Base-by-base conservation (phyloP, 2,888 invertebrate genomes). In the Conops quadrifasciatus region DNA sequence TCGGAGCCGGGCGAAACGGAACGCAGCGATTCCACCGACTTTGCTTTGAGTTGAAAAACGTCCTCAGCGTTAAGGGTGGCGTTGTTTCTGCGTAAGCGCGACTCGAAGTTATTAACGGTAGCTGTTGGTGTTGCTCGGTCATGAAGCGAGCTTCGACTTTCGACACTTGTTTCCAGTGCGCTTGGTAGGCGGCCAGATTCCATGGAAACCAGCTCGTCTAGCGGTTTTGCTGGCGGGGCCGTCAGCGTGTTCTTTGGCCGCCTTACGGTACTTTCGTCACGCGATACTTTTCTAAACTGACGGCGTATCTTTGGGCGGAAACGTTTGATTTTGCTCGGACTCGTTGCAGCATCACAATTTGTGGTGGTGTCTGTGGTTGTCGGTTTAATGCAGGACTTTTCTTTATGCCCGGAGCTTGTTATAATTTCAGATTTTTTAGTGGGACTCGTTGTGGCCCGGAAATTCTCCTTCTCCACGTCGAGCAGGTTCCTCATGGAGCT, bases 1-100 rank as follows among this genome's bases (percentile, higher is more conserved):
- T 95, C 95, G 75, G 94, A 95, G 28, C 95, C 95, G 3, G 95
- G 95, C 80, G 94, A 94, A 53, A 93, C 94, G n/a, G 94, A 94
- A 63, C 95, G 89, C 68, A 95, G 87, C 1, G 94, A 94, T 86
- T 95, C 95, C 60, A 94, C 93, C 77, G 94, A 94, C 72, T 94
- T 88, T 13, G 94, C 94, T 86, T 94, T 94, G 67, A 93, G 84
- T 76, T 90, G 88, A 53, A 78, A 74, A 24, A 71, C 77, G 19
- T 30, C 59, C 3, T 72, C 72, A 0, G 75, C 72, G 1, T 74
- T 63, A 5, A 71, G 60, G 3, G 71, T 74, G 9, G 75, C 30
- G n/a, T 49, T 70, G 67, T 75, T 58, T 49, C 28, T n/a, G n/a
- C n/a, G n/a, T n/a, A n/a, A n/a, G n/a, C n/a, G n/a, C n/a, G n/a